Evolutionary conservation across 2,888 invertebrate genomes (phyloP).

Genomic region (Andrena marginata): DNA sequence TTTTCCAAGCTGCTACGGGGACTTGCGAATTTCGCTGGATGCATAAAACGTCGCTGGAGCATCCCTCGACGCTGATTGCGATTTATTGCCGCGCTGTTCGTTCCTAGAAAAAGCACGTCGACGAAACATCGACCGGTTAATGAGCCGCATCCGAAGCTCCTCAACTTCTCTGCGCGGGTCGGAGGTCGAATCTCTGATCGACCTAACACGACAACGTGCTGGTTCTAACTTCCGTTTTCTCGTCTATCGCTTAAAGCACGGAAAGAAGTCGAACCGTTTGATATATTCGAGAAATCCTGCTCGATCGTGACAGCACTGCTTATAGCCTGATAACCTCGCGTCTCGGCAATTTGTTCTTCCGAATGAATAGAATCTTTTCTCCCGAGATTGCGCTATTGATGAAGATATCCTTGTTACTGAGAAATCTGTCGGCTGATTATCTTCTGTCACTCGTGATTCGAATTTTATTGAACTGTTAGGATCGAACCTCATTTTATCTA

Average conservation of each 20-base stretch:
- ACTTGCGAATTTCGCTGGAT: constrained; percentile 39
- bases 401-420: too few species aligned
- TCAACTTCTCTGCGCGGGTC: constrained; percentile 61
- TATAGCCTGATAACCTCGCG: background rate
- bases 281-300: background rate
- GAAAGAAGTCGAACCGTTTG: background rate
- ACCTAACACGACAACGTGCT: constrained; percentile 43
- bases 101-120: constrained; percentile 61
- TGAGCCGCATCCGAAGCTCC: constrained; percentile 65
- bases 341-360: background rate
- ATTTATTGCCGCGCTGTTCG: constrained; percentile 62
- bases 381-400: background rate
- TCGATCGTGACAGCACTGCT: background rate
- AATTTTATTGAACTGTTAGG: too few species aligned
- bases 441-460: too few species aligned
- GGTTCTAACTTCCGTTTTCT: constrained; percentile 43
- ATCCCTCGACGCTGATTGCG: constrained; percentile 60
- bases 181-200: constrained; percentile 61
- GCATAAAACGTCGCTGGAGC: constrained; percentile 40
- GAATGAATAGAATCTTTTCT: background rate
- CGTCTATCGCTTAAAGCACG: background rate
- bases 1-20: constrained; percentile 18
- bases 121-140: constrained; percentile 65
- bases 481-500: too few species aligned
- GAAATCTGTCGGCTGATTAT: too few species aligned